Evolutionary conservation across 2,888 invertebrate species (phyloP), one percentile per base, ranked within the genome.

Genomic region (Griposia aprilina): DNA sequence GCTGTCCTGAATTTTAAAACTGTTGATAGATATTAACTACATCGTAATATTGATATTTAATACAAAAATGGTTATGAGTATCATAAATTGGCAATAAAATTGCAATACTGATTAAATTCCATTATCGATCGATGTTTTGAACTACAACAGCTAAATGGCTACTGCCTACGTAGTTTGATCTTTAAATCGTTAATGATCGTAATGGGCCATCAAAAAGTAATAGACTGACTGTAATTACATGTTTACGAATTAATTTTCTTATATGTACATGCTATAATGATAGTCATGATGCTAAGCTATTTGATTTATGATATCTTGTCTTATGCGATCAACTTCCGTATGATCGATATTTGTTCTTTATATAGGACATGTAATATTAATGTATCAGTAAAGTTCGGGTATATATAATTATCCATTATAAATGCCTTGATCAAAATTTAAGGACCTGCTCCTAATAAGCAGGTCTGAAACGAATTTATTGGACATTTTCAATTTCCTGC

Each of bases 291-390:
- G 69, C 65, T 74, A 80, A 72, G 68, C 52, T 76, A 20, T 78
- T 81, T 84, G 88, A 87, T 87, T 87, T 88, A 87, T 88, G 57
- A 78, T 79, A 76, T 71, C 75, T 80, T 74, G 81, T 82, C 73
- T 65, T 23, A 68, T 62, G 52, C 68, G 55, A 83, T 73, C 41
- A 63, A 81, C 86, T 86, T 89, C 88, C 88, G 84, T 74, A 52
- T 74, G 62, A 77, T 77, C 41, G 20, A 67, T 78, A 71, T 85
- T 75, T 81, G 41, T 68, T 78, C 0, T 74, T 55, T 68, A 72
- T 68, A 76, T 79, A 68, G 50, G 30, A 36, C 20, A 67, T 67
- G 26, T 75, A 73, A 76, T 81, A 41, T 23, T 60, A 76, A 63
- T 65, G 2, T 73, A 11, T 7, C 17, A 63, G 65, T 80, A 59